Percentiles rank a stretch among this genome's conserved stretches.
Evolutionary conservation across 2,888 invertebrate genomes (phyloP).

Genomic region (Mylabris sibirica): DNA sequence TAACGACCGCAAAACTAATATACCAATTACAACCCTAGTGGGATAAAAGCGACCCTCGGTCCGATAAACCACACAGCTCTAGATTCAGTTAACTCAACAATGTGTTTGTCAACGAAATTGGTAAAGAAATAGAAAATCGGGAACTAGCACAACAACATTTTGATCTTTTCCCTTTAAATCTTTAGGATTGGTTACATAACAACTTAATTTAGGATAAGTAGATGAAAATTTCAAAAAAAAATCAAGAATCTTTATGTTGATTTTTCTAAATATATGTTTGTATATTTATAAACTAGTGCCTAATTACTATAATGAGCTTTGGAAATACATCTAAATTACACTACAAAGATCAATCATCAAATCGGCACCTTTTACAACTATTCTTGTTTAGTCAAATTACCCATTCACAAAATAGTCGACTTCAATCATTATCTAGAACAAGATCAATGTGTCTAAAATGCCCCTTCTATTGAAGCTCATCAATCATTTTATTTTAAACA

Average conservation of each 20-base stretch:
- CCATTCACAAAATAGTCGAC: conserved; percentile 1
- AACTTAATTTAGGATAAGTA: neutral
- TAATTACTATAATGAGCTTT: neutral
- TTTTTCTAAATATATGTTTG: neutral
- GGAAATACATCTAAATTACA: conserved; percentile 16
- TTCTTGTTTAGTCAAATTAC: conserved; percentile 1
- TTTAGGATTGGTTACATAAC: neutral
- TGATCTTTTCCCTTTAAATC: neutral
- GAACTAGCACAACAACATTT: neutral
- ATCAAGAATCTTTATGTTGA: neutral
- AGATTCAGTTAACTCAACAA: conserved; percentile 34
- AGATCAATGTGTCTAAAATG: conserved; percentile 9
- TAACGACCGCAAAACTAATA: conserved; percentile 62
- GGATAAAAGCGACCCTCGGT: conserved; percentile 47
- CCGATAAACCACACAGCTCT: conserved; percentile 36
- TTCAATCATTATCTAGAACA: conserved; percentile 6
- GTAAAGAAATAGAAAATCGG: conserved; percentile 13
- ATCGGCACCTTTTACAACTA: conserved; percentile 17
- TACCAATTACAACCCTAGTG: conserved; percentile 59
- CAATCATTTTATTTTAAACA: conserved; percentile 33
- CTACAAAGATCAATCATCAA: conserved; percentile 17
- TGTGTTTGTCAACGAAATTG: conserved; percentile 34
- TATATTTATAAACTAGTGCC: neutral
- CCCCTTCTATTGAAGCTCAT: conserved; percentile 16
- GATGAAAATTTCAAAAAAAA: neutral